Percentiles rank a stretch among this genome's conserved stretches.
These are phyloP conservation scores for Leptoclinus maculatus DNA, from an alignment of 2,797 vertebrate species.

Conservation along the genomic window DNA sequence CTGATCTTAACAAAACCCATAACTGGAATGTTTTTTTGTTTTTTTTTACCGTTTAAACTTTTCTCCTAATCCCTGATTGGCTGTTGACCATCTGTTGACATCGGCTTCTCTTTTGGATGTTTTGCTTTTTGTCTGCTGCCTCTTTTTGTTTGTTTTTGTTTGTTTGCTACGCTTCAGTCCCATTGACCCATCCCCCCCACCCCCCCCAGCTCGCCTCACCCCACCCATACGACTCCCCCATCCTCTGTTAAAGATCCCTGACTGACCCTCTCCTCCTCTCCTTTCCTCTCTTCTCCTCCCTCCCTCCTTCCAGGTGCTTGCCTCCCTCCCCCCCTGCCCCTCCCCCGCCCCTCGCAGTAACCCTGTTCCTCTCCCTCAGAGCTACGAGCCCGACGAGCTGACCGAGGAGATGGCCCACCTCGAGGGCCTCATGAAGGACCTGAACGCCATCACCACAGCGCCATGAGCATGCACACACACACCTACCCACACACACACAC, in stretches of 20 bases:
- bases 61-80: conserved; percentile 41
- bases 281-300: conserved; percentile 34
- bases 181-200: conserved; percentile 51
- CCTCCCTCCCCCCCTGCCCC: conserved; percentile 70
- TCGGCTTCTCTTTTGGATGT: conserved; percentile 37
- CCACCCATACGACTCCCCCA: conserved; percentile 61
- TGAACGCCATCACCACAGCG: conserved; percentile 98
- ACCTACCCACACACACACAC: conserved; percentile 40
- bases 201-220: conserved; percentile 55
- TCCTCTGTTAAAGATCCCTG: conserved; percentile 69
- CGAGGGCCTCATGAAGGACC: conserved; percentile 99
- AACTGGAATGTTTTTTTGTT: conserved; percentile 61
- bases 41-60: conserved; percentile 22
- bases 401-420: conserved; percentile 99
- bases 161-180: conserved; percentile 51
- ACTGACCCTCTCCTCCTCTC: conserved; percentile 74
- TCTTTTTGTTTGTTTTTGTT: conserved; percentile 15
- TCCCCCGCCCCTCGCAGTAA: conserved; percentile 77
- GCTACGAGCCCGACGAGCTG: conserved; percentile 96
- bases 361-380: conserved; percentile 88
- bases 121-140: conserved; percentile 56
- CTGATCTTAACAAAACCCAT: conserved; percentile 49
- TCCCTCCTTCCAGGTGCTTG: conserved; percentile 75
- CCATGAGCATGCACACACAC: conserved; percentile 81
- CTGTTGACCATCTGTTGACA: conserved; percentile 26